Percentiles rank a stretch among this genome's conserved stretches.
These are phyloP conservation scores for Pogonocichla stellata DNA, from an alignment of 2,113 vertebrate species.

Conservation along the genomic window DNA sequence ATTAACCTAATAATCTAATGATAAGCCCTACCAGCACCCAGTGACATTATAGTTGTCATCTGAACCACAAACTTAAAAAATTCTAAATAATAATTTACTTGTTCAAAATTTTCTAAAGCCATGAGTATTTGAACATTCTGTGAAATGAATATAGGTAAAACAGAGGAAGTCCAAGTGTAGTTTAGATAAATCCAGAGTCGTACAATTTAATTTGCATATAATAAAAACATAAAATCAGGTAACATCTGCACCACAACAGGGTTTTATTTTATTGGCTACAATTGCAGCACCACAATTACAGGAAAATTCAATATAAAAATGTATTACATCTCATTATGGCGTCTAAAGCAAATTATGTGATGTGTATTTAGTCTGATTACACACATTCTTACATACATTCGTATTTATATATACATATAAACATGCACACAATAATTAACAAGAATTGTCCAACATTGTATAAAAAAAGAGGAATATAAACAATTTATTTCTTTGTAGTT, in stretches of 20 bases:
- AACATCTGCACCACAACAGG: not conserved
- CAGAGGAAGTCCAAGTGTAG: not conserved
- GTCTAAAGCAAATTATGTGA: not conserved
- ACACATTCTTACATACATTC: not conserved
- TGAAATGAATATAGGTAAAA: not conserved
- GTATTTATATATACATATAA: not conserved
- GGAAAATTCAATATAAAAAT: not conserved
- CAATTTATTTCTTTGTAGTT: not conserved
- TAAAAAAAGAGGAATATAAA: not conserved
- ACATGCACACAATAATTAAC: not conserved
- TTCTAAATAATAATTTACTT: not conserved
- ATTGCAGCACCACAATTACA: not conserved
- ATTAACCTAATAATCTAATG: not conserved
- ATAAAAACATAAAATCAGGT: not conserved
- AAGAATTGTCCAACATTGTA: not conserved
- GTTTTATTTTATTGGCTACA: not conserved
- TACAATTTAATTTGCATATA: not conserved
- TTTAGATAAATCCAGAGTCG: not conserved
- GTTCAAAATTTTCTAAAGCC: not conserved
- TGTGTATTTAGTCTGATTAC: not conserved
- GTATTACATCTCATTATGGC: not conserved
- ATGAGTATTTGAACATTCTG: not conserved
- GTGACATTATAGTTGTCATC: not conserved
- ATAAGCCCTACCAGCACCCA: not conserved
- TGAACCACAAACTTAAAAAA: not conserved